A percentile compares a stretch with the other conserved stretches of the same genome.
These are phyloP conservation scores for Glyphotaelius pellucidus DNA, from an alignment of 2,888 invertebrate species.

Conservation along the genomic window DNA sequence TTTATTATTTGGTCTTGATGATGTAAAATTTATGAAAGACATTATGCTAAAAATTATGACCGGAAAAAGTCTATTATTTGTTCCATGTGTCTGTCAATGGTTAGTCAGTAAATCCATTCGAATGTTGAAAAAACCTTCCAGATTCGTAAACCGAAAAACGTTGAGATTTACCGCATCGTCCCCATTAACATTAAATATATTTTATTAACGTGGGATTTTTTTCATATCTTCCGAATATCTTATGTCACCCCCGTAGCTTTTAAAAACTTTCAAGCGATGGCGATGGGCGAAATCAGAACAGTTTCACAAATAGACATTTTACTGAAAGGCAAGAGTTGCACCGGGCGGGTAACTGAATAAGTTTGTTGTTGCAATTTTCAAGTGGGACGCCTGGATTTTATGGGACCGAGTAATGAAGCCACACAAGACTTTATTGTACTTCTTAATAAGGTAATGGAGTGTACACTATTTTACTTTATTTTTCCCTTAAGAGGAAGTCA, in stretches of 20 bases:
- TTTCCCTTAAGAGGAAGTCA: background rate
- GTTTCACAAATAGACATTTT: conserved; percentile 3
- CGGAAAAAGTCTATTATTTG: too few relatives aligned
- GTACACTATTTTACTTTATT: background rate
- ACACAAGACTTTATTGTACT: background rate
- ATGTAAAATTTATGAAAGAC: too few relatives aligned
- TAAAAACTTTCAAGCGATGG: conserved; percentile 6
- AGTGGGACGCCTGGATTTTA: background rate
- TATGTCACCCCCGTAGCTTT: background rate
- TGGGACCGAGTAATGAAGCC: background rate
- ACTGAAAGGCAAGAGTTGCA: background rate
- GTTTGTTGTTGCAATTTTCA: conserved; percentile 5
- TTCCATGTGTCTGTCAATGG: too few relatives aligned
- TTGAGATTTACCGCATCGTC: too few relatives aligned
- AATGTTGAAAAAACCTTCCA: too few relatives aligned
- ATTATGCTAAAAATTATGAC: too few relatives aligned
- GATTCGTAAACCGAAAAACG: too few relatives aligned
- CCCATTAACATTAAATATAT: too few relatives aligned
- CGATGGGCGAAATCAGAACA: background rate
- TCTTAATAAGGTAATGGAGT: background rate
- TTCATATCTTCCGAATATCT: background rate
- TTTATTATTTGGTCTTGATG: too few relatives aligned
- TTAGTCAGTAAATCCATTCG: too few relatives aligned
- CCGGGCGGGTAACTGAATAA: background rate
- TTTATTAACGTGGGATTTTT: background rate